Base-by-base conservation (phyloP, 1,140 invertebrate genomes). In the Mesaphorura yosii region DNA sequence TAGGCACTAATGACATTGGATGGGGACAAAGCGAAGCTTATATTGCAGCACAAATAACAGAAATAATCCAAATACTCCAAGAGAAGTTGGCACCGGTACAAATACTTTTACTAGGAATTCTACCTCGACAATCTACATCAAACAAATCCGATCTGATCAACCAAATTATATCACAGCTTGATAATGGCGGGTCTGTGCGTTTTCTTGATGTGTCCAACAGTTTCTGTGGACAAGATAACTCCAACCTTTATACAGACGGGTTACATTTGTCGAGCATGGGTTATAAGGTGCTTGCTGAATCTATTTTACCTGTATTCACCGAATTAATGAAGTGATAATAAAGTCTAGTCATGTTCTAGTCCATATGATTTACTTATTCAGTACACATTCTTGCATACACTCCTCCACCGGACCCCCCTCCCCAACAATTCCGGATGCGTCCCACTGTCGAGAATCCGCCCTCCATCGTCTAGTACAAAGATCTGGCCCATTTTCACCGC, bases 1-100 rank as follows among this genome's bases (percentile, higher is more conserved):
- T 42, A 19, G 40, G 40, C 6, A 42, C 40, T 6, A 42, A 42
- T 42, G 40, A 42, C 40, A 42, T 42, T 42, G 40, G 40, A 42
- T 17, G 6, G 40, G 40, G 40, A 17, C 23, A 42, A 12, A 7
- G 6, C 7, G 40, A 7, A 17, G 40, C 7, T 7, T 7, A 7
- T 42, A 17, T 42, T 12, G 17, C 7, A 19, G 19, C 17, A 6
- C 6, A 42, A 22, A 42, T 42, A 6, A 19, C 10, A n/a, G 6
- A 42, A 17, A 17, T 42, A 6, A 42, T 42, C 19, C 6, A 17
- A 17, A 19, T 42, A 6, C 7, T 42, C 40, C 40, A 42, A 17
- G 7, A 6, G 10, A 42, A 17, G 6, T 17, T 42, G 7, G n/a
- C 40, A 7, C n/a, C n/a, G 7, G 23, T 22, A 7, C 6, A 42